Conservation (phyloP, 2,888 invertebrate genomes). For the Protophormia terraenovae region DNA sequence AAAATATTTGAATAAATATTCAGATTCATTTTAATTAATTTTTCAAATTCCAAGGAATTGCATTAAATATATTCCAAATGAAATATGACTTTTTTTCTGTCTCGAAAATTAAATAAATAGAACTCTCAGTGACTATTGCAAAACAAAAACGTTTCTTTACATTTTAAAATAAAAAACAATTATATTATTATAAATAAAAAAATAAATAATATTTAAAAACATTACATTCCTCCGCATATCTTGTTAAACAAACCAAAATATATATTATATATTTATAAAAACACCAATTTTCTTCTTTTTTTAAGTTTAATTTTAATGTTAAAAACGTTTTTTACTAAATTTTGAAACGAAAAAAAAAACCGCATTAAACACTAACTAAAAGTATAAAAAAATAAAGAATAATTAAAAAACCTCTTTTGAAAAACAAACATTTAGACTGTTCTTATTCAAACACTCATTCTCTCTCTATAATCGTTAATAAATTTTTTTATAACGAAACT, state of each 20-base stretch:
- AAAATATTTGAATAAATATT: no score
- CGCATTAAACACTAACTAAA: neutral
- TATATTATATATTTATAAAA: conserved; percentile 34
- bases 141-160: conserved; percentile 50
- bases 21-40: no score
- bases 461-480: neutral
- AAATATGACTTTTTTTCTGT: conserved; percentile 7
- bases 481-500: conserved; percentile 21
- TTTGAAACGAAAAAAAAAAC: neutral
- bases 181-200: conserved; percentile 8
- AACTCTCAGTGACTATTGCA: conserved; percentile 51
- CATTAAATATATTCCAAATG: neutral
- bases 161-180: neutral
- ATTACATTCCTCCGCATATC: conserved; percentile 64
- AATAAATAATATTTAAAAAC: conserved; percentile 26
- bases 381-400: neutral
- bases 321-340: conserved; percentile 24
- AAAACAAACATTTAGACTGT: conserved; percentile 38
- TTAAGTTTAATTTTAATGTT: conserved; percentile 50
- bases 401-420: conserved; percentile 52
- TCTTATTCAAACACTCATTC: conserved; percentile 23
- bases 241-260: conserved; percentile 58
- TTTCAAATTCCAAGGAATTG: no score
- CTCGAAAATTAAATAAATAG: conserved; percentile 27
- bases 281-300: conserved; percentile 57